These are phyloP conservation scores for Oedothorax gibbosus DNA, from an alignment of 1,140 invertebrate genomes.

Conservation along the genomic window DNA sequence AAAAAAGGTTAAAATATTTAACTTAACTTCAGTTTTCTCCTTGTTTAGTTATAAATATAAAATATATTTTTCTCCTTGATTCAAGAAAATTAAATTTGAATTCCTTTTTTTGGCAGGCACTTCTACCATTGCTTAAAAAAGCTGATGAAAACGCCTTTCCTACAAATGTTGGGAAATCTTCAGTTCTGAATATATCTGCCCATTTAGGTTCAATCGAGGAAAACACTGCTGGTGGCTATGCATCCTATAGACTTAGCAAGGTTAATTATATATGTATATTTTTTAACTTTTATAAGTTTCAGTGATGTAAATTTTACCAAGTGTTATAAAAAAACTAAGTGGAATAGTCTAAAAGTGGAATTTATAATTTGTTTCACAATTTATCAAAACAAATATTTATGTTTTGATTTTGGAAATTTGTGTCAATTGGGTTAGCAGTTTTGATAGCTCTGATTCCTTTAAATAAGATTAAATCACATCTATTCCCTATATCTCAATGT, in stretches of 20 bases:
- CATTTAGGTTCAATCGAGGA: constrained; percentile 47
- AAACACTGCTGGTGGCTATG: constrained; percentile 36
- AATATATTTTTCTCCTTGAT: background rate
- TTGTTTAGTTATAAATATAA: background rate
- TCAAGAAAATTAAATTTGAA: background rate
- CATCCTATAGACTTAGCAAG: constrained; percentile 47
- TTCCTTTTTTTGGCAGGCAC: constrained; percentile 17
- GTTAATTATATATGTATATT: background rate
- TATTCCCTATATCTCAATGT: no score
- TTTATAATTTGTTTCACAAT: background rate
- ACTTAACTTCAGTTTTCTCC: background rate
- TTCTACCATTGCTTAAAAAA: constrained; percentile 27
- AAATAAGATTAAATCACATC: no score
- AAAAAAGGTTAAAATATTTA: no score
- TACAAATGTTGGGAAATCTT: constrained; percentile 45
- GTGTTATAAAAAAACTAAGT: no score
- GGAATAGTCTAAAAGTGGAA: background rate
- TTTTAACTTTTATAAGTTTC: background rate
- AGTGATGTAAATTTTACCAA: no score
- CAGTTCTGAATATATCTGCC: constrained; percentile 43
- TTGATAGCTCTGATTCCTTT: background rate
- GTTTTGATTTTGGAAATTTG: background rate
- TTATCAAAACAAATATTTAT: background rate
- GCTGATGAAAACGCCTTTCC: constrained; percentile 36
- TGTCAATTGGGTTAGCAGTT: background rate